phyloP scores from a whole-genome alignment of 2,113 vertebrate species.

The Saimiri boliviensis region DNA sequence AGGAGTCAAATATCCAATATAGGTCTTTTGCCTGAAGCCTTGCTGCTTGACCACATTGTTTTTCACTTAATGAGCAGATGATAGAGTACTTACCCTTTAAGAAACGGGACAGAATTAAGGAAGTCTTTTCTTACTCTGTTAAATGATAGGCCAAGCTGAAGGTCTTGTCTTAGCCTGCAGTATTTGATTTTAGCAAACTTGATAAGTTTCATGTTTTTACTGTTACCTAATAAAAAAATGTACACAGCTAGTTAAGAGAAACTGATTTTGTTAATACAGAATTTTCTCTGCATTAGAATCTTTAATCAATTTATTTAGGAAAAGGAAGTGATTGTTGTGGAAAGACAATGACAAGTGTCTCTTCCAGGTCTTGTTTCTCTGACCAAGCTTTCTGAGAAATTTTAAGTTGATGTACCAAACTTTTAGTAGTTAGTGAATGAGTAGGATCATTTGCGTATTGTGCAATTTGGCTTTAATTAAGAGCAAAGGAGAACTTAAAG shows the following conservation, averaged over 20 bases:
- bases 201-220: background rate
- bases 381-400: background rate
- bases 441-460: background rate
- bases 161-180: constrained; percentile 18
- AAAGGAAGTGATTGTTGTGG: background rate
- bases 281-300: constrained; percentile 4
- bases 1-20: background rate
- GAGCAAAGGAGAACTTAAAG: background rate
- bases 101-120: background rate
- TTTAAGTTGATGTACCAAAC: background rate
- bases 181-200: constrained; percentile 34
- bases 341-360: background rate
- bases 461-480: background rate
- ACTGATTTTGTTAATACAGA: background rate
- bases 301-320: background rate
- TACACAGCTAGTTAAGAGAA: background rate
- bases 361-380: background rate
- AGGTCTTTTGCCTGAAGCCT: background rate
- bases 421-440: background rate
- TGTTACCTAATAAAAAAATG: background rate
- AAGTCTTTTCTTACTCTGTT: background rate
- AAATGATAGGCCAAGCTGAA: background rate
- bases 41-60: background rate
- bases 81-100: background rate
- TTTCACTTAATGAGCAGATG: background rate